Evolutionary conservation across 1,140 invertebrate genomes (phyloP).

Genomic region (Drosophila kepulauana): DNA sequence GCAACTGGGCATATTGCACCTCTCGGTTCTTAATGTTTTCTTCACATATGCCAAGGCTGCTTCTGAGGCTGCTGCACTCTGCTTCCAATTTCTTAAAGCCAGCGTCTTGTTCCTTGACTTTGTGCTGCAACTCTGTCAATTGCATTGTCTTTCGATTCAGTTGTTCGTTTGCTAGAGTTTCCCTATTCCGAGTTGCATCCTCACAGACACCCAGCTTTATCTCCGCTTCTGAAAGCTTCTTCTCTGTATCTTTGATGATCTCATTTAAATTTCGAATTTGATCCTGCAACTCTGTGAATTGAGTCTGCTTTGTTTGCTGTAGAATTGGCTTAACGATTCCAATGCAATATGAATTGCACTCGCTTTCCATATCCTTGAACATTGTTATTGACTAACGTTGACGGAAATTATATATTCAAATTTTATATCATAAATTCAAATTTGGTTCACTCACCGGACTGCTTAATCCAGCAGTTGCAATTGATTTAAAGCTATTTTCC

Average conservation of each 20-base stretch:
- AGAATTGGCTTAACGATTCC: constrained; percentile 26
- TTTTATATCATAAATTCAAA: neutral
- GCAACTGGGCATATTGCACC: constrained; percentile 14
- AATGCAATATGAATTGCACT: constrained; percentile 39
- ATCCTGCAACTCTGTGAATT: constrained; percentile 5
- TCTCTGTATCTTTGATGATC: neutral
- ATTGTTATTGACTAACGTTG: constrained; percentile 15
- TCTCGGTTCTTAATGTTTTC: neutral
- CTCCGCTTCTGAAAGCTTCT: neutral
- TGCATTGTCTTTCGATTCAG: constrained; percentile 7
- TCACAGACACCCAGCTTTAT: constrained; percentile 26
- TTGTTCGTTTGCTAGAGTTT: constrained; percentile 17
- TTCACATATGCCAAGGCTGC: neutral
- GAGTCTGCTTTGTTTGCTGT: constrained; percentile 18
- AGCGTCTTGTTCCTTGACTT: neutral
- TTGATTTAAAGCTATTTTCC: neutral
- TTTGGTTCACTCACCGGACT: neutral
- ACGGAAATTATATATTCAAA: neutral
- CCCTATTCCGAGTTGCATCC: constrained; percentile 2
- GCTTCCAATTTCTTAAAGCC: constrained; percentile 1
- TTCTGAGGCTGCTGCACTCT: neutral
- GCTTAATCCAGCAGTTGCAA: neutral
- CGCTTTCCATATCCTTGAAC: constrained; percentile 30
- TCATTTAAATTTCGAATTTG: constrained; percentile 7
- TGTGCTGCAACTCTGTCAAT: neutral